phyloP scores from a whole-genome alignment of 2,113 vertebrate genomes.

The Ornithorhynchus anatinus region DNA sequence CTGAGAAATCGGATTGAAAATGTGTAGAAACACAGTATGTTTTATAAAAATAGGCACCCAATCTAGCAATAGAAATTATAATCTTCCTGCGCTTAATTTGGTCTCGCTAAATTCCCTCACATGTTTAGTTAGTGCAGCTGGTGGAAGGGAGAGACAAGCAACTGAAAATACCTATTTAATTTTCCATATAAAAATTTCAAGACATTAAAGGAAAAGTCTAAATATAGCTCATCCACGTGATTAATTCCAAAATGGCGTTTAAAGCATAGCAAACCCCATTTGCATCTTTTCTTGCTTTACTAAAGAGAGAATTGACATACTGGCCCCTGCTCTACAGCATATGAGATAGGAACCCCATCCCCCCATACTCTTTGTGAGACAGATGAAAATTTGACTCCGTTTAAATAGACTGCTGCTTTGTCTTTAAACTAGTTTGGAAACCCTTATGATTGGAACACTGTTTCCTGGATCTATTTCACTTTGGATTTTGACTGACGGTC shows the following conservation, averaged over 20 bases:
- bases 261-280: neutral
- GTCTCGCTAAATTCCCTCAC: neutral
- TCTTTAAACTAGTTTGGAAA: neutral
- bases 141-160: conserved; percentile 6
- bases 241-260: neutral
- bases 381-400: neutral
- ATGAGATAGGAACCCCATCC: neutral
- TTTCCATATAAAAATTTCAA: too few species aligned
- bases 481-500: too few species aligned
- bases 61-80: conserved; percentile 9
- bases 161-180: conserved; percentile 7
- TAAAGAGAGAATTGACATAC: neutral
- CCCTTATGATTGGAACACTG: neutral
- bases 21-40: neutral
- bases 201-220: conserved; percentile 12
- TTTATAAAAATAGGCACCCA: neutral
- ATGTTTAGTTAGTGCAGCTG: neutral
- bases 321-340: too few species aligned
- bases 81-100: neutral
- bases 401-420: neutral
- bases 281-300: neutral
- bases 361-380: neutral
- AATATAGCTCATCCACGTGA: conserved; percentile 17
- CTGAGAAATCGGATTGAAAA: neutral
- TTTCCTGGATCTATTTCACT: too few species aligned